Evolutionary conservation across 2,797 vertebrate species (phyloP).

Genomic region (Poecilia gillii): DNA sequence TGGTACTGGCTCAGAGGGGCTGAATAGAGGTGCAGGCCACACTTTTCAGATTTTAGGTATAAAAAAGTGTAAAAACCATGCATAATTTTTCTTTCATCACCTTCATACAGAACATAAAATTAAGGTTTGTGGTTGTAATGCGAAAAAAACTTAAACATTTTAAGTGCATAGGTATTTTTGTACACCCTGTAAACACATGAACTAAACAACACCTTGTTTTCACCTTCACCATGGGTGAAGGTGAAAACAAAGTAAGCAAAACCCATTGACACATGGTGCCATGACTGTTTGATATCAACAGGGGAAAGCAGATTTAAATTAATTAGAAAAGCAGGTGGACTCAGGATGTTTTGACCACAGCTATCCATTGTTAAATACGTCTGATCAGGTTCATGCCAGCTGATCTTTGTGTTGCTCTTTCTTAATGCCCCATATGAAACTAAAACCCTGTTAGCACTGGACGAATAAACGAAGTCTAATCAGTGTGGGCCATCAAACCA

Average conservation of each 20-base stretch:
- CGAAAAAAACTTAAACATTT: not conserved
- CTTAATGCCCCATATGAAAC: constrained; percentile 50
- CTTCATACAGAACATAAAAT: not conserved
- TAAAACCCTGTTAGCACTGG: constrained; percentile 19
- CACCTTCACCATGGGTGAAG: not conserved
- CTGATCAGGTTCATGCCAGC: constrained; percentile 61
- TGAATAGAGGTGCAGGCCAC: not conserved
- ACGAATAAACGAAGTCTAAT: constrained; percentile 3
- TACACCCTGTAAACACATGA: not conserved
- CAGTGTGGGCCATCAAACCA: constrained; percentile 21
- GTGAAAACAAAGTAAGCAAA: not conserved
- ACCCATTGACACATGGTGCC: not conserved
- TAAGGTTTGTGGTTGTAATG: not conserved
- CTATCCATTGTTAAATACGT: constrained; percentile 49
- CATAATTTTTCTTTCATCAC: not conserved
- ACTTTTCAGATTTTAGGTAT: not conserved
- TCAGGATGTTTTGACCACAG: not conserved
- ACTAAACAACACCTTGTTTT: not conserved
- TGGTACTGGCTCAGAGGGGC: not conserved
- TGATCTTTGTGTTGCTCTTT: constrained; percentile 40
- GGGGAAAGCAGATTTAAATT: not conserved
- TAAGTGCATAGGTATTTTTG: not conserved
- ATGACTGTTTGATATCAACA: not conserved
- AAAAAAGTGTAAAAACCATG: not conserved
- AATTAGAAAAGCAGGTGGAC: not conserved